Percentiles rank a stretch among this genome's conserved stretches.
Evolutionary conservation across 2,113 vertebrate genomes (phyloP).

Genomic region (Hippopotamus amphibius): DNA sequence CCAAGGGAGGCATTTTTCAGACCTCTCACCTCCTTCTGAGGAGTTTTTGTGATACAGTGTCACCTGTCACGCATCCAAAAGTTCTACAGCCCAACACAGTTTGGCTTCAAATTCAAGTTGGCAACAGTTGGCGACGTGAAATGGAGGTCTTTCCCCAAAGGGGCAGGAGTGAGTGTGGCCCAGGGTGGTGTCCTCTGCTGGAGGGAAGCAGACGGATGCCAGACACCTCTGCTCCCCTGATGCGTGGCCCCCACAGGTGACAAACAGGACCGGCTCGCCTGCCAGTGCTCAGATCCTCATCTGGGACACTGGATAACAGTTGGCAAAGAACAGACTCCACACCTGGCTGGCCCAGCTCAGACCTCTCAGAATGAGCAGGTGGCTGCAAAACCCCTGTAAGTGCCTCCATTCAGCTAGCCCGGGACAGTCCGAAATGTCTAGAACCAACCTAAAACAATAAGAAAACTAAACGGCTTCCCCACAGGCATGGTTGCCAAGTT

Average conservation of each 20-base stretch:
- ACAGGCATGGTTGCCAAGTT: not conserved
- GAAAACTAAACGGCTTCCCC: not conserved
- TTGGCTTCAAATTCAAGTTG: conserved; percentile 72
- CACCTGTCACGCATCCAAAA: conserved; percentile 63
- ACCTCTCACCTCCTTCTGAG: conserved; percentile 45
- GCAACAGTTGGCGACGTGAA: conserved; percentile 25
- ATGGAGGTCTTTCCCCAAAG: conserved; percentile 47
- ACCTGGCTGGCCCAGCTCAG: not conserved
- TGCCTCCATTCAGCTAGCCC: not conserved
- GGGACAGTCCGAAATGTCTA: conserved; percentile 24
- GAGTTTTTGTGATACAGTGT: conserved; percentile 53
- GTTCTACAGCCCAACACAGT: conserved; percentile 24
- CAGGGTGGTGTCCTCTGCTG: not conserved
- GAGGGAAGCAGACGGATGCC: not conserved
- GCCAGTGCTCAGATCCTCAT: not conserved
- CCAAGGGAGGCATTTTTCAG: conserved; percentile 66
- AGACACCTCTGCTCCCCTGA: not conserved
- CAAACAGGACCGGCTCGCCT: not conserved
- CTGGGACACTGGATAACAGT: not conserved
- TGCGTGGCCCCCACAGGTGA: not conserved
- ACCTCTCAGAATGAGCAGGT: not conserved
- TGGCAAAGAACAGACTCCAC: not conserved
- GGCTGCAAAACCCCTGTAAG: not conserved
- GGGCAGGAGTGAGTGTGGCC: not conserved
- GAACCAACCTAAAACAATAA: conserved; percentile 13